Conservation (phyloP, 2,113 vertebrate species). For the Actenoides lindsayi region DNA sequence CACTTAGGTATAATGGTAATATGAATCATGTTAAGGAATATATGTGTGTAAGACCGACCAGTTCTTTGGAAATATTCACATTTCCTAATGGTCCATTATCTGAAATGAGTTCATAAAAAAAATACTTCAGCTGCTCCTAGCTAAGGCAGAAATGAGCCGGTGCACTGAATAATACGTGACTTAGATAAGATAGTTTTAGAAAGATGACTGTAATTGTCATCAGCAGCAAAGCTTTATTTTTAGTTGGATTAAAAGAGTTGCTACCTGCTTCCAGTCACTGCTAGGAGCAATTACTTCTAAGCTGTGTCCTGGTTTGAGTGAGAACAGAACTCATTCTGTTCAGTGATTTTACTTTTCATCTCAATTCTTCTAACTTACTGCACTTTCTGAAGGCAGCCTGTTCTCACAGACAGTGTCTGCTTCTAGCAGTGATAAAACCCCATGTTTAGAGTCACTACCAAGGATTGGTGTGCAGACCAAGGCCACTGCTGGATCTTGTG, state of each 20-base stretch:
- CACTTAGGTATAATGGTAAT: rapidly evolving
- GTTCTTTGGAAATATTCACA: neutral
- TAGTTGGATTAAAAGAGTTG: neutral
- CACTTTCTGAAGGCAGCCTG: too few species aligned
- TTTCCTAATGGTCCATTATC: neutral
- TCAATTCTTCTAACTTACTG: too few species aligned
- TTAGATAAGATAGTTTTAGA: neutral
- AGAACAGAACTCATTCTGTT: too few species aligned
- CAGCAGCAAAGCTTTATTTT: neutral
- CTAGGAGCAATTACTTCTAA: neutral
- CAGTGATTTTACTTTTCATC: too few species aligned
- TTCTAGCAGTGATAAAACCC: too few species aligned
- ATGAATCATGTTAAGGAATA: neutral
- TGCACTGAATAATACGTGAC: neutral
- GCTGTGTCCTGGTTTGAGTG: too few species aligned
- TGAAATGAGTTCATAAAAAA: neutral
- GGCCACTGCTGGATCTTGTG: too few species aligned
- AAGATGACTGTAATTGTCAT: neutral
- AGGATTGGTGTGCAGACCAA: too few species aligned
- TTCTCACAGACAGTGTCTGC: too few species aligned
- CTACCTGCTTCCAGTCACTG: neutral
- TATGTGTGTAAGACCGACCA: neutral
- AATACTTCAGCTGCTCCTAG: neutral
- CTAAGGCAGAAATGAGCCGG: neutral
- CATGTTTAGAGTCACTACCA: too few species aligned